Percentiles rank a stretch among this genome's conserved stretches.
Conservation (phyloP, 2,888 invertebrate genomes). For the Temnothorax ravouxi region DNA sequence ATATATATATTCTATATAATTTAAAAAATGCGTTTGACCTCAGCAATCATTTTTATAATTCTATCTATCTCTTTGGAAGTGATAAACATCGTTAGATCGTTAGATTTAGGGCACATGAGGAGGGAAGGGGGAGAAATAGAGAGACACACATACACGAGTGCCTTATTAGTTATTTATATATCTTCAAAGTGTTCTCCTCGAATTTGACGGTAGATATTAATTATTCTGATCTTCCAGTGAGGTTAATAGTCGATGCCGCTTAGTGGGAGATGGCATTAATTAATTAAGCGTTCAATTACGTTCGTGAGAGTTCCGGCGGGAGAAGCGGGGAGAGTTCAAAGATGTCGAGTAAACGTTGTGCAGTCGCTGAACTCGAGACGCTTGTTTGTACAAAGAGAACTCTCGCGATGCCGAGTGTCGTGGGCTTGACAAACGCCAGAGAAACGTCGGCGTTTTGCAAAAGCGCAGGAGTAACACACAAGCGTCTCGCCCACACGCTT, state of each 20-base stretch:
- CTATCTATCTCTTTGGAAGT: neutral
- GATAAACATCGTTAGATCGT: neutral
- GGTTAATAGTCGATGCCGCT: conserved; percentile 31
- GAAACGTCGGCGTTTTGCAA: conserved; percentile 55
- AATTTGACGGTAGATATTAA: conserved; percentile 36
- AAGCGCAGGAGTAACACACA: conserved; percentile 41
- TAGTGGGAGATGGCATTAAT: conserved; percentile 27
- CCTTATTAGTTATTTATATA: conserved; percentile 33
- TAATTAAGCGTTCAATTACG: conserved; percentile 55
- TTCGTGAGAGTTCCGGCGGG: neutral
- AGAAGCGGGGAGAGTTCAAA: conserved; percentile 38
- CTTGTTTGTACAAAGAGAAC: conserved; percentile 49
- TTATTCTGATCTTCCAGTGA: conserved; percentile 24
- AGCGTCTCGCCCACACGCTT: conserved; percentile 45
- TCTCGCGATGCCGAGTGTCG: conserved; percentile 36
- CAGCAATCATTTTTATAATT: neutral
- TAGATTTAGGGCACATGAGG: neutral
- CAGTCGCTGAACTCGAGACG: conserved; percentile 22
- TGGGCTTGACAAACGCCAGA: conserved; percentile 48
- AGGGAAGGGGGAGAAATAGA: neutral
- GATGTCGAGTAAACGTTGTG: conserved; percentile 47
- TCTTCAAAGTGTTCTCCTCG: conserved; percentile 2
- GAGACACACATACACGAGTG: neutral
- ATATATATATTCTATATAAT: neutral
- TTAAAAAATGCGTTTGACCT: neutral